Evolutionary conservation across 2,797 vertebrate genomes (phyloP).

Genomic region (Vespertilio murinus): DNA sequence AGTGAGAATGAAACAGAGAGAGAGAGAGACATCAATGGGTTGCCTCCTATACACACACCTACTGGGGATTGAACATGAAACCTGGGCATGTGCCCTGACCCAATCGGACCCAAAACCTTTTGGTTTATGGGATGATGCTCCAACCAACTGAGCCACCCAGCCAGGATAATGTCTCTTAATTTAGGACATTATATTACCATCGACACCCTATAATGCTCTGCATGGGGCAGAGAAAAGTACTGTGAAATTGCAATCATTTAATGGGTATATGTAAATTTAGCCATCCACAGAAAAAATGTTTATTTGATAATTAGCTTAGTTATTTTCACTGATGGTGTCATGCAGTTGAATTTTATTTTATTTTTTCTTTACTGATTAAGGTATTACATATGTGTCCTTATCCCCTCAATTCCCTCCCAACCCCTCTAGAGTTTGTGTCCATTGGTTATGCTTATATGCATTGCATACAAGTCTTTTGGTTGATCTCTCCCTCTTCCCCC

Average conservation of each 20-base stretch:
- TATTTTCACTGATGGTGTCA: conserved; percentile 13
- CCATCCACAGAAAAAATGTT: not conserved
- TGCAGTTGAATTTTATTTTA: conserved; percentile 9
- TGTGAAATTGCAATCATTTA: not conserved
- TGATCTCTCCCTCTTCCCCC: no score
- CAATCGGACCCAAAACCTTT: not conserved
- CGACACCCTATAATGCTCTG: not conserved
- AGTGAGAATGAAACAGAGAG: not conserved
- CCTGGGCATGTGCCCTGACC: not conserved
- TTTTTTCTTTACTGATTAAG: no score
- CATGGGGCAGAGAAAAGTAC: conserved; percentile 5
- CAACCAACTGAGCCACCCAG: not conserved
- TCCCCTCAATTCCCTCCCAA: no score
- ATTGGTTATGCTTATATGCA: no score
- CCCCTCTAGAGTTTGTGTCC: no score
- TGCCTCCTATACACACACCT: not conserved
- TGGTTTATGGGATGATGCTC: not conserved
- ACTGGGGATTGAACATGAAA: not conserved
- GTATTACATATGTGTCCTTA: no score
- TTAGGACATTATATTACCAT: not conserved
- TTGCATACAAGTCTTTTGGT: no score
- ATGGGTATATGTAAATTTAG: conserved; percentile 7
- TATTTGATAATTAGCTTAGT: conserved; percentile 30
- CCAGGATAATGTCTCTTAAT: conserved; percentile 23
- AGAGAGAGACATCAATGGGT: not conserved